Conservation (phyloP, 2,797 vertebrate species). For the Podarcis lilfordi region DNA sequence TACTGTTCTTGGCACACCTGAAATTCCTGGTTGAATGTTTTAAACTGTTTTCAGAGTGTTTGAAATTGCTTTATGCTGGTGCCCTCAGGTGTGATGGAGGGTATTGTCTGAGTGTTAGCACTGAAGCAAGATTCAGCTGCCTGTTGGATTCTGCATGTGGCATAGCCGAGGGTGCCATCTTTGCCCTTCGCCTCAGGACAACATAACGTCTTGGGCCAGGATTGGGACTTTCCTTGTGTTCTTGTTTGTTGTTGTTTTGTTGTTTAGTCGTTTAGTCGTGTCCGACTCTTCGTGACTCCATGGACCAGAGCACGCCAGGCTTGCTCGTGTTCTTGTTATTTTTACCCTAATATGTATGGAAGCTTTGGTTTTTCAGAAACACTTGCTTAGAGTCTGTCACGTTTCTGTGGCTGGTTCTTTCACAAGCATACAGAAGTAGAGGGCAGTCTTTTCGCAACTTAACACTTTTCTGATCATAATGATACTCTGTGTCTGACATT, state of each 20-base stretch:
- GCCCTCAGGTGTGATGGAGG: neutral
- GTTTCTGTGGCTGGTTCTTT: neutral
- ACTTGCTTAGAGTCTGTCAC: neutral
- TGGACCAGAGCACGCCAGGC: too few relatives aligned
- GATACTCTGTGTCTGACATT: constrained; percentile 36
- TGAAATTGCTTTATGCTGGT: too few relatives aligned
- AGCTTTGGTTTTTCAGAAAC: neutral
- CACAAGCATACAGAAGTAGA: constrained; percentile 12
- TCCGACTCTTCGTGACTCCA: too few relatives aligned
- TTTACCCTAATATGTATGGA: neutral
- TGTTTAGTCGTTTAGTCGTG: too few relatives aligned
- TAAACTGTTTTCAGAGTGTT: too few relatives aligned
- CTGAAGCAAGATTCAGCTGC: neutral
- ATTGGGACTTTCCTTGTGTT: too few relatives aligned
- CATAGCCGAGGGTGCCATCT: neutral
- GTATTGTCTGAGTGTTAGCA: neutral
- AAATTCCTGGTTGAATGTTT: too few relatives aligned
- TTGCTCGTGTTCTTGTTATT: neutral
- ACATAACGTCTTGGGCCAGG: too few relatives aligned
- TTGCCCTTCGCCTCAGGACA: too few relatives aligned
- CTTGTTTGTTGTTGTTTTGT: too few relatives aligned
- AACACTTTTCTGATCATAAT: constrained; percentile 18
- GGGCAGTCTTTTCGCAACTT: neutral
- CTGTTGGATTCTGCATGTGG: neutral
- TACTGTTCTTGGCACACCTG: too few relatives aligned